Evolutionary conservation across 2,888 invertebrate species (phyloP).

Genomic region (Eubasilissa splendida): DNA sequence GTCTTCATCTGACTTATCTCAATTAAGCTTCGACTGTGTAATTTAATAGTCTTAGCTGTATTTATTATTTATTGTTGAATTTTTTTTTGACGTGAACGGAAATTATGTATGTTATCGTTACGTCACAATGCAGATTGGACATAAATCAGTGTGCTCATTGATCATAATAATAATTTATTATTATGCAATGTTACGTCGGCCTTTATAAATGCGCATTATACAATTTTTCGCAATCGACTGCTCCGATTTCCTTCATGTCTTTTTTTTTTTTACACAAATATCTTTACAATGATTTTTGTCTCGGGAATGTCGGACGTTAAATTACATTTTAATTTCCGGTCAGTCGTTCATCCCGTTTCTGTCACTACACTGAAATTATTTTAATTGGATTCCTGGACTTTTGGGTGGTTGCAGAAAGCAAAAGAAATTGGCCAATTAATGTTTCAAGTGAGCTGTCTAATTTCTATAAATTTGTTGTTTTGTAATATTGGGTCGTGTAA

Average conservation of each 20-base stretch:
- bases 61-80: background rate
- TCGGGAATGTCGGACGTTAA: slow-evolving; percentile 12
- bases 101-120: background rate
- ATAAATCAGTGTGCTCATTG: slow-evolving; percentile 6
- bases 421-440: no score
- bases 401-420: no score
- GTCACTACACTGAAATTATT: no score
- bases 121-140: slow-evolving; percentile 1
- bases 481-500: no score
- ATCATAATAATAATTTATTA: background rate
- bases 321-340: slow-evolving; percentile 11
- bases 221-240: slow-evolving; percentile 24
- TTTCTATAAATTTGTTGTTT: no score
- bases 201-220: slow-evolving; percentile 16
- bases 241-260: background rate
- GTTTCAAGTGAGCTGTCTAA: no score
- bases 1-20: no score
- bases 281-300: slow-evolving; percentile 19
- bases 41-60: no score
- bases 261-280: background rate
- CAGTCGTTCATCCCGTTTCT: no score
- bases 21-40: no score
- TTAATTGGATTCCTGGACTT: no score
- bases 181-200: background rate
- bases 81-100: background rate